Evolutionary conservation across 2,888 invertebrate species (phyloP).

Genomic region (Ceriagrion tenellum): DNA sequence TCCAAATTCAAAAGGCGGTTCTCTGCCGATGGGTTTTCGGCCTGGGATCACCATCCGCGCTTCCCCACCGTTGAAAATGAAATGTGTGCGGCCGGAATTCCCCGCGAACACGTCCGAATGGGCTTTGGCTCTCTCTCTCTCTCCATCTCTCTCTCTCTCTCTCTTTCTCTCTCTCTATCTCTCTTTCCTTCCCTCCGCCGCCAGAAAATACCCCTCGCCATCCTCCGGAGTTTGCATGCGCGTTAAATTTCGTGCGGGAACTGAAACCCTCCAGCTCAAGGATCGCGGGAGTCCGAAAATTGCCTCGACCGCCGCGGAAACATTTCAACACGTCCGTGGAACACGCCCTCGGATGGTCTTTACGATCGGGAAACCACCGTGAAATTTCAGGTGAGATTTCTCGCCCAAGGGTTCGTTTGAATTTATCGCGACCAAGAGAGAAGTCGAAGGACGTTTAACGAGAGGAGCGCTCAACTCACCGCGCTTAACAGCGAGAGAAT

Average conservation of each 20-base stretch:
- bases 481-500: not conserved
- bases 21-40: not conserved
- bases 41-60: not conserved
- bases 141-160: not conserved
- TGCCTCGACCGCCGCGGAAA: not conserved
- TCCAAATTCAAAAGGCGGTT: constrained; percentile 22
- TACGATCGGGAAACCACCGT: not conserved
- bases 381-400: not conserved
- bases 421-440: not conserved
- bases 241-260: not conserved
- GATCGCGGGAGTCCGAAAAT: not conserved
- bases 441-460: not conserved
- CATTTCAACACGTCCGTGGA: not conserved
- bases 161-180: no score
- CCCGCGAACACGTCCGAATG: not conserved
- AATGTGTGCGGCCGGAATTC: constrained; percentile 21
- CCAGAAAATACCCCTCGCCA: not conserved
- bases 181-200: not conserved
- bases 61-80: not conserved
- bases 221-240: not conserved
- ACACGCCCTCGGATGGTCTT: not conserved
- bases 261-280: not conserved
- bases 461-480: not conserved
- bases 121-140: not conserved
- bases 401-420: not conserved